phyloP scores from a whole-genome alignment of 2,888 invertebrate species.

The Chydorus sphaericus region DNA sequence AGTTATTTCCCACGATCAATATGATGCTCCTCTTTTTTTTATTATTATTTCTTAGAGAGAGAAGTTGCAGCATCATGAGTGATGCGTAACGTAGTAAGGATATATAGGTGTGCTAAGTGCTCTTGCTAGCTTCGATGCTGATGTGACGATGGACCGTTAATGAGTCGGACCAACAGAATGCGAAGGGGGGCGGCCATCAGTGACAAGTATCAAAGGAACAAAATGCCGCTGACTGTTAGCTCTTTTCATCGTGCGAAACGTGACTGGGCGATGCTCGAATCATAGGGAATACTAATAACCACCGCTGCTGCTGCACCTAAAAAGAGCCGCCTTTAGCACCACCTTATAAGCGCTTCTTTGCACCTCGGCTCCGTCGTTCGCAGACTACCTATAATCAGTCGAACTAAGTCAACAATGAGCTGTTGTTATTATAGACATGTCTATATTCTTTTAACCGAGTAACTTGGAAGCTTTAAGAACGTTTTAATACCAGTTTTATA shows the following conservation, averaged over 20 bases:
- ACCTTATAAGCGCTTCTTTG: too few relatives aligned
- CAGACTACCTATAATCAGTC: too few relatives aligned
- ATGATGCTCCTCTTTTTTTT: not conserved
- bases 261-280: not conserved
- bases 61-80: not conserved
- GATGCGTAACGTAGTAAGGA: not conserved
- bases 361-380: too few relatives aligned
- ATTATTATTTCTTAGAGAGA: not conserved
- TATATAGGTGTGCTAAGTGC: not conserved
- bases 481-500: too few relatives aligned
- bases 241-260: constrained; percentile 3
- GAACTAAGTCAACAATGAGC: too few relatives aligned
- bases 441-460: too few relatives aligned
- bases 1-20: not conserved
- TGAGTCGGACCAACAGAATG: not conserved
- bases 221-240: not conserved
- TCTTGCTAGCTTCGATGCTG: not conserved
- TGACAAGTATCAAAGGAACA: not conserved
- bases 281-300: not conserved
- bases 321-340: too few relatives aligned
- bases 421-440: too few relatives aligned
- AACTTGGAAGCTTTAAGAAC: too few relatives aligned
- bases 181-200: not conserved
- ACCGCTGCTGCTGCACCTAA: too few relatives aligned
- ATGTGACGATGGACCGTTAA: constrained; percentile 1